Percentiles rank a stretch among this genome's conserved stretches.
Evolutionary conservation across 1,140 invertebrate genomes (phyloP).

Genomic region (Lasioglossum albipes): DNA sequence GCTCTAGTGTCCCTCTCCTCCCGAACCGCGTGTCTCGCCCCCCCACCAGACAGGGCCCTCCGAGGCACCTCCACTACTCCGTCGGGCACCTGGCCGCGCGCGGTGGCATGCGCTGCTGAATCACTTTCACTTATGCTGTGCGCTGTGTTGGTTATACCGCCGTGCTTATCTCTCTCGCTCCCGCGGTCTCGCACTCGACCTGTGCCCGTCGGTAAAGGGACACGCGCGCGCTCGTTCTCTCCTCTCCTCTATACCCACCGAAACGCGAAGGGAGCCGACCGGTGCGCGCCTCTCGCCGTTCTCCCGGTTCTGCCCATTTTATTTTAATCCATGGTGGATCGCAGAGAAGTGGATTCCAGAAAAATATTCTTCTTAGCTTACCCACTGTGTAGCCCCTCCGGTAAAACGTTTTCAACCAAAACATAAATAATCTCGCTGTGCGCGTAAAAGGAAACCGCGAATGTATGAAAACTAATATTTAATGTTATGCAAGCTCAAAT

Average conservation of each 20-base stretch:
- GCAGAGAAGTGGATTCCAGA: too few species aligned
- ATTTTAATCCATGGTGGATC: constrained; percentile 27
- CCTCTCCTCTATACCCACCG: constrained; percentile 60
- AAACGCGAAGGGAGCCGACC: constrained; percentile 58
- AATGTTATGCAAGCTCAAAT: too few species aligned
- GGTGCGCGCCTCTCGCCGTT: constrained; percentile 60
- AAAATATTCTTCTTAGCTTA: too few species aligned
- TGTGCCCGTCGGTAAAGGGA: constrained; percentile 64
- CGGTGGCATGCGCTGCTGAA: constrained; percentile 76
- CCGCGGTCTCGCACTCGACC: constrained; percentile 42
- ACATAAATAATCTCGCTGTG: too few species aligned
- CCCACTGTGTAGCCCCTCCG: too few species aligned
- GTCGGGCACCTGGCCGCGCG: constrained; percentile 80
- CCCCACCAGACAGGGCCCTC: constrained; percentile 65
- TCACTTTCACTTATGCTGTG: constrained; percentile 80
- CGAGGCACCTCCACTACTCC: constrained; percentile 69
- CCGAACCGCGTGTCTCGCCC: constrained; percentile 55
- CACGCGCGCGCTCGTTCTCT: constrained; percentile 55
- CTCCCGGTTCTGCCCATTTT: constrained; percentile 54
- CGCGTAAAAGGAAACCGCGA: too few species aligned
- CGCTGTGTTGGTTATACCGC: constrained; percentile 66
- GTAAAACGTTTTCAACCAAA: too few species aligned
- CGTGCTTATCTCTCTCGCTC: constrained; percentile 36
- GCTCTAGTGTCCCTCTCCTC: constrained; percentile 39
- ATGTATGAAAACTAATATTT: too few species aligned